These are phyloP conservation scores for Monochamus alternatus DNA, from an alignment of 2,888 invertebrate genomes.

Conservation along the genomic window DNA sequence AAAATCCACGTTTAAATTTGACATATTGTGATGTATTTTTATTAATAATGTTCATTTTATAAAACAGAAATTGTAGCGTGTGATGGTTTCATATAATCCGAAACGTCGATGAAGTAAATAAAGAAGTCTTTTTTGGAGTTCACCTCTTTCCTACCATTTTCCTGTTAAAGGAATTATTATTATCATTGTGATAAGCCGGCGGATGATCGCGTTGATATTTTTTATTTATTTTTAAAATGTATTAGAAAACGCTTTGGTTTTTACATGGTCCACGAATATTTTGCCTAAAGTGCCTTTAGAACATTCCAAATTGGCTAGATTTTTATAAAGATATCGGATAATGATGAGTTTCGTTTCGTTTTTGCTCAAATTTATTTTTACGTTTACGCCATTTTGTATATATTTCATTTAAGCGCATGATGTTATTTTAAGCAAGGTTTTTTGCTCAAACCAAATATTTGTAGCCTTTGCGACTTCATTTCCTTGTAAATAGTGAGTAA, in stretches of 20 bases:
- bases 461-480: background rate
- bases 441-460: slow-evolving; percentile 45
- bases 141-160: no score
- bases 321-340: background rate
- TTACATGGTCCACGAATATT: slow-evolving; percentile 1
- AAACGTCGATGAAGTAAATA: no score
- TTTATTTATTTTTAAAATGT: background rate
- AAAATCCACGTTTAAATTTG: no score
- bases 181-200: no score
- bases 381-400: slow-evolving; percentile 35
- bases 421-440: slow-evolving; percentile 19
- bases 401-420: slow-evolving; percentile 23
- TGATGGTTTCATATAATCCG: no score
- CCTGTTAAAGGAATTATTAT: no score
- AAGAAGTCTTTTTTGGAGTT: no score
- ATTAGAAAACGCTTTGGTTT: background rate
- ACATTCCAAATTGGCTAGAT: slow-evolving; percentile 32
- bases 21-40: no score
- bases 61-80: no score
- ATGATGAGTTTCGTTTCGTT: background rate
- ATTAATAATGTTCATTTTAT: no score
- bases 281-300: slow-evolving; percentile 28
- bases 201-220: no score
- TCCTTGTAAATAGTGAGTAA: slow-evolving; percentile 11
- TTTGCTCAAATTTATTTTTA: slow-evolving; percentile 33